phyloP scores from a whole-genome alignment of 2,797 vertebrate species.

The Lepilemur ruficaudatus region DNA sequence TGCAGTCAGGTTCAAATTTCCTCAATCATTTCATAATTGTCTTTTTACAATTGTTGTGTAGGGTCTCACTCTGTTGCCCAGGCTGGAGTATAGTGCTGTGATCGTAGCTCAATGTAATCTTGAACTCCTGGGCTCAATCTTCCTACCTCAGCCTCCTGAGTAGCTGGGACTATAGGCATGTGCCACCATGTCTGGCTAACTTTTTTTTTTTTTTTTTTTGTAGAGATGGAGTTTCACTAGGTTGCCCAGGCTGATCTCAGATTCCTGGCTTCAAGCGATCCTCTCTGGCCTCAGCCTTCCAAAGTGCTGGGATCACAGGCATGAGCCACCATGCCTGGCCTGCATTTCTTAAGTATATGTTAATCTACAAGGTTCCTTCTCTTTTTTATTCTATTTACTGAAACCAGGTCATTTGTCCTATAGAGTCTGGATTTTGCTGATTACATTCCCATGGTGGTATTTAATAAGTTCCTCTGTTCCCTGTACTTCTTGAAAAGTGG shows the following conservation, averaged over 20 bases:
- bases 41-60: background rate
- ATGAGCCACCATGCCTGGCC: background rate
- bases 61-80: background rate
- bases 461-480: slow-evolving; percentile 15
- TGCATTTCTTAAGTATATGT: background rate
- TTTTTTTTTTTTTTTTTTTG: background rate
- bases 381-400: background rate
- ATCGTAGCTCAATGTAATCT: background rate
- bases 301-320: background rate
- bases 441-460: background rate
- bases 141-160: background rate
- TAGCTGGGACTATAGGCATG: background rate
- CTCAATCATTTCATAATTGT: background rate
- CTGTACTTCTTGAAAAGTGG: background rate
- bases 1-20: slow-evolving; percentile 8
- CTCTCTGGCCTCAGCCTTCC: background rate
- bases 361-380: background rate
- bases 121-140: background rate
- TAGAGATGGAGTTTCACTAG: background rate
- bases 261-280: background rate
- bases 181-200: background rate
- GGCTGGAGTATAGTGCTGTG: background rate
- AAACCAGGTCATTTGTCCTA: background rate
- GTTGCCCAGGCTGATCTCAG: background rate
- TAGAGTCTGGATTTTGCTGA: background rate